A percentile compares a stretch with the other conserved stretches of the same genome.
Evolutionary conservation across 2,888 invertebrate species (phyloP).

Genomic region (Napeogenes sylphis): DNA sequence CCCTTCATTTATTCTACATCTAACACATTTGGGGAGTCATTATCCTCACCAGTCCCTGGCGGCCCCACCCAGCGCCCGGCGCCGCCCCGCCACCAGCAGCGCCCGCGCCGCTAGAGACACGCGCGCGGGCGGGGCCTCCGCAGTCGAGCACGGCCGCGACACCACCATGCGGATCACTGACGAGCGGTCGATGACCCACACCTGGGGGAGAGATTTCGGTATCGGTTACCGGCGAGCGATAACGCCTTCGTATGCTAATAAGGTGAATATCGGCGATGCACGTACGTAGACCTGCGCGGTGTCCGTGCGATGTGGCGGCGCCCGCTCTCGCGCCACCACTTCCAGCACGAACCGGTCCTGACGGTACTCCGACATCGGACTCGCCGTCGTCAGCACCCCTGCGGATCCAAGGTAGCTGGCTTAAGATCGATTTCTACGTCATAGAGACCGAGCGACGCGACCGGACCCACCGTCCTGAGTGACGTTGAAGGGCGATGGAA

Average conservation of each 20-base stretch:
- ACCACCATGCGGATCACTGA: conserved; percentile 90
- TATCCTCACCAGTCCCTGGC: conserved; percentile 78
- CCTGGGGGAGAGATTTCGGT: conserved; percentile 61
- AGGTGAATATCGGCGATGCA: conserved; percentile 26
- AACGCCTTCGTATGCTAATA: not conserved
- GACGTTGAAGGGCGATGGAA: conserved; percentile 91
- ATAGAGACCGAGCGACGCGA: not conserved
- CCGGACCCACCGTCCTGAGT: conserved; percentile 79
- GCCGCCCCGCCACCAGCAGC: conserved; percentile 85
- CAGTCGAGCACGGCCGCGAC: conserved; percentile 85
- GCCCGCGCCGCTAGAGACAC: conserved; percentile 84
- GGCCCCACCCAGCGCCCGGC: conserved; percentile 63
- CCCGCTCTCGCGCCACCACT: conserved; percentile 88
- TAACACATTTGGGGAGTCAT: not conserved
- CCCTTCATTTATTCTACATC: too few species aligned
- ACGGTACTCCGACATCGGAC: conserved; percentile 92
- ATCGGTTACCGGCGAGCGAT: not conserved
- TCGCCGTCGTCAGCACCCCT: conserved; percentile 82
- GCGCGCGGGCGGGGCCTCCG: conserved; percentile 83
- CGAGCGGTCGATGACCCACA: conserved; percentile 93
- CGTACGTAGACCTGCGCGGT: conserved; percentile 87
- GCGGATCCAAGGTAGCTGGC: not conserved
- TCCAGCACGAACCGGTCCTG: conserved; percentile 92
- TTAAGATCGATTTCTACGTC: not conserved
- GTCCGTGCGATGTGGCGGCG: conserved; percentile 87